Base-by-base conservation (phyloP, 2,113 vertebrate genomes). In the Hemicordylus capensis region DNA sequence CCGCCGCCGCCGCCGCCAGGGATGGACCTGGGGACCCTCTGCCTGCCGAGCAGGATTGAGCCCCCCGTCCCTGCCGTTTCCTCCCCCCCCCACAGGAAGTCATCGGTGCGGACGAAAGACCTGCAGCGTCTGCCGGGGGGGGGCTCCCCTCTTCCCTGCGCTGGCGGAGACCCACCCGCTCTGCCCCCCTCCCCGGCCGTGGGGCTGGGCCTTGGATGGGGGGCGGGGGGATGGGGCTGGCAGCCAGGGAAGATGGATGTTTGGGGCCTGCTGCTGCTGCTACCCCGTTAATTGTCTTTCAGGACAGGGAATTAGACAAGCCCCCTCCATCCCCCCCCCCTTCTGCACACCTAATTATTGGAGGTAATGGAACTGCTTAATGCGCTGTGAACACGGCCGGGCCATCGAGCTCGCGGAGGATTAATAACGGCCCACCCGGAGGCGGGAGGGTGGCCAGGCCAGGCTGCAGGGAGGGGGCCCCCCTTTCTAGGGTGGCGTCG, bases 321-420 rank as follows among this genome's bases (percentile, higher is more conserved):
- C 93, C 93, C 93, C 85, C 61, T 92, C 6, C 48, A 51, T 12
- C 6, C 51, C 3, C 51, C 12, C 51, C 12, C 51, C 93, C 95
- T 96, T 96, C 96, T 95, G 96, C 96, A 95, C 61, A 95, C 95
- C 97, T 97, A 96, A 97, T 97, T 97, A 97, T 97, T 96, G 96
- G 96, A 95, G 95, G 96, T 97, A 97, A 97, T 96, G 96, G 96
- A 96, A 96, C 95, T 97, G 96, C 96, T 97, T 97, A 97, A 97
- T 97, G 96, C 96, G 94, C 94, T 97, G 96, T 97, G 96, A 97
- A 96, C 95, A 93, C 95, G 95, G 93, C 95, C 94, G 93, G 89
- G 91, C 79, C 81, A 92, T 88, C 93, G 10, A 46, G 31, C 56
- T 22, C 87, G 83, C 93, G 96, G 93, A 93, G 89, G 58, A 93